These are phyloP conservation scores for Planiliza haematocheilus DNA, from an alignment of 2,113 vertebrate species.

Conservation along the genomic window DNA sequence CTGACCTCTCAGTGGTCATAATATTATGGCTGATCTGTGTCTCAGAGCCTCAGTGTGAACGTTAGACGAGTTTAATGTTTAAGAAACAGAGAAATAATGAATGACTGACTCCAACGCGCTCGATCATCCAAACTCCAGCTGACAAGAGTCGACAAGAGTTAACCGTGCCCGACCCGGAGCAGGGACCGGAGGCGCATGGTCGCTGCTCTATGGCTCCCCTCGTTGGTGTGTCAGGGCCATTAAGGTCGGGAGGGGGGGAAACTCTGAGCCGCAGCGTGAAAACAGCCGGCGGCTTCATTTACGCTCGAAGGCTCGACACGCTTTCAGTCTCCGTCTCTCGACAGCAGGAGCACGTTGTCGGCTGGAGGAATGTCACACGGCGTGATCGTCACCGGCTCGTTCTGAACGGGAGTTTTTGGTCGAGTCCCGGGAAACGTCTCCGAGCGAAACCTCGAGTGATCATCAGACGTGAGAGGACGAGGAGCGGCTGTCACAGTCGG, in stretches of 20 bases:
- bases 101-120: background rate
- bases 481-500: background rate
- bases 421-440: background rate
- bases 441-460: background rate
- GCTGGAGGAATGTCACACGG: constrained; percentile 24
- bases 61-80: too few species aligned
- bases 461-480: background rate
- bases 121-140: constrained; percentile 8
- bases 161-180: background rate
- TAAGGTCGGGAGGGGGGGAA: constrained; percentile 35
- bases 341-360: constrained; percentile 14
- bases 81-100: too few species aligned
- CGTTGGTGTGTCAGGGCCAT: constrained; percentile 31
- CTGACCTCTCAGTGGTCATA: too few species aligned
- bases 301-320: constrained; percentile 16
- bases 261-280: constrained; percentile 35
- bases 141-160: background rate
- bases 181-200: background rate
- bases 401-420: background rate
- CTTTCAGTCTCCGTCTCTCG: background rate
- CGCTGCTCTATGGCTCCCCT: background rate
- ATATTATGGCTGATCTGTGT: too few species aligned
- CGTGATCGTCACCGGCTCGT: constrained; percentile 4
- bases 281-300: constrained; percentile 23
- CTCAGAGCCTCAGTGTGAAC: too few species aligned